Evolutionary conservation across 2,113 vertebrate genomes (phyloP).

Genomic region (Cavia aperea): DNA sequence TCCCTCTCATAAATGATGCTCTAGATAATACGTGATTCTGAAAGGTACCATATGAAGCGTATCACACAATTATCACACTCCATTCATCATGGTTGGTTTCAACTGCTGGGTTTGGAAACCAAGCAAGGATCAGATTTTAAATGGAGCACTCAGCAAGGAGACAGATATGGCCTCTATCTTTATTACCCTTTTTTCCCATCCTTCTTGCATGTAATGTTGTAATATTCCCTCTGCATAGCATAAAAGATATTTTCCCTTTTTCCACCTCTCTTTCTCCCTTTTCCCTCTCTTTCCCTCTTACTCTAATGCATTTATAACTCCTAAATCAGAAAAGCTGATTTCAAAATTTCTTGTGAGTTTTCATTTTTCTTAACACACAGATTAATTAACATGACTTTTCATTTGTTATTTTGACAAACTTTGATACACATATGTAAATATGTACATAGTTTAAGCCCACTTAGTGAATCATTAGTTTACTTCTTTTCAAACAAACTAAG

Average conservation of each 20-base stretch:
- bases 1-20: constrained; percentile 39
- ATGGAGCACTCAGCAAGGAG: constrained; percentile 42
- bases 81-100: constrained; percentile 56
- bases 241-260: background rate
- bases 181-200: background rate
- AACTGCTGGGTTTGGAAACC: constrained; percentile 39
- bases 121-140: constrained; percentile 50
- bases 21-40: constrained; percentile 12
- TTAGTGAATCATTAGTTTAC: background rate
- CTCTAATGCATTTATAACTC: background rate
- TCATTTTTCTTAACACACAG: background rate
- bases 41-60: constrained; percentile 53
- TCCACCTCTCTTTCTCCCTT: background rate
- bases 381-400: background rate
- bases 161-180: constrained; percentile 27
- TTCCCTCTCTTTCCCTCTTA: background rate
- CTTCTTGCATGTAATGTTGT: background rate
- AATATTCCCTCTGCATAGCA: background rate
- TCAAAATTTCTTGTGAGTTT: background rate
- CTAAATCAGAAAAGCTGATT: background rate
- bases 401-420: constrained; percentile 5
- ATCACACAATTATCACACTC: constrained; percentile 46
- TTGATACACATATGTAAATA: background rate
- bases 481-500: background rate
- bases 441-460: background rate